Evolutionary conservation across 1,140 invertebrate species (phyloP).

Genomic region (Aphaenogaster floridana): DNA sequence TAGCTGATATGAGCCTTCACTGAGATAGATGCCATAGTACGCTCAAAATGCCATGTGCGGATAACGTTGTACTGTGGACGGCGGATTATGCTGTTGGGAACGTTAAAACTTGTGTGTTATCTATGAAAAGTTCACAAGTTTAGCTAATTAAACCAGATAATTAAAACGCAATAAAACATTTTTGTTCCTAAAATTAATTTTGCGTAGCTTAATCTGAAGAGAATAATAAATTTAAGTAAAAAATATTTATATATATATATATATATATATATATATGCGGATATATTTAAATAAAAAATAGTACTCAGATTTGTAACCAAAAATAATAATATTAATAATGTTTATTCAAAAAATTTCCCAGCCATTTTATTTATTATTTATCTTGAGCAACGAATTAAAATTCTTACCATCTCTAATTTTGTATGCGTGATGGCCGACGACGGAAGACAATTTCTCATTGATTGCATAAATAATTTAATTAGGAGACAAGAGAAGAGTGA

Average conservation of each 20-base stretch:
- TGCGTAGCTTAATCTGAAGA: neutral
- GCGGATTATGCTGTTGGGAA: conserved; percentile 30
- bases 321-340: neutral
- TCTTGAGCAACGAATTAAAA: conserved; percentile 16
- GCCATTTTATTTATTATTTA: neutral
- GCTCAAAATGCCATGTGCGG: conserved; percentile 41
- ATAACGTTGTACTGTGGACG: conserved; percentile 38
- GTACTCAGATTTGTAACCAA: neutral
- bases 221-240: conserved; percentile 9
- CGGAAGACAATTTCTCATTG: conserved; percentile 58
- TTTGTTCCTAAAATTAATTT: neutral
- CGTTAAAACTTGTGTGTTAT: conserved; percentile 31
- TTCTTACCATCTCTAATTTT: conserved; percentile 5
- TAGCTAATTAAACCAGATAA: conserved; percentile 35
- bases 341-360: neutral
- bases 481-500: conserved; percentile 12
- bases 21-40: conserved; percentile 23
- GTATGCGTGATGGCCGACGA: conserved; percentile 11
- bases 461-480: conserved; percentile 72
- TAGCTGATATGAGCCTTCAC: conserved; percentile 49
- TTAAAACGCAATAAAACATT: conserved; percentile 33
- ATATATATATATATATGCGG: neutral
- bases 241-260: neutral
- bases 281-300: neutral
- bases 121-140: conserved; percentile 26